Evolutionary conservation across 2,113 vertebrate species (phyloP).

Genomic region (Arvicanthis niloticus): DNA sequence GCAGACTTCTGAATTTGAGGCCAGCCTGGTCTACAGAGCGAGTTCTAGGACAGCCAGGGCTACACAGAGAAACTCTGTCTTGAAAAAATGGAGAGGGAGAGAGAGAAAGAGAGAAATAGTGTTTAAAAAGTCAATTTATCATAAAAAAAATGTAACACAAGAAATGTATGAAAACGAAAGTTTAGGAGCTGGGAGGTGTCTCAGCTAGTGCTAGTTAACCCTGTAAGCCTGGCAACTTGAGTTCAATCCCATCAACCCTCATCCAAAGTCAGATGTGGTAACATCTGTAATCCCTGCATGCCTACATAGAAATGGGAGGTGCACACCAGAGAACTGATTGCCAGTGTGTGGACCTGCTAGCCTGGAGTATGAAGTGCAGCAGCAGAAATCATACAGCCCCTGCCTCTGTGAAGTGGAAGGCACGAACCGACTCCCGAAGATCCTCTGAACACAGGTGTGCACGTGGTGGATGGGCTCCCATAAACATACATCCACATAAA

Average conservation of each 20-base stretch:
- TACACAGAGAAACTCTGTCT: neutral
- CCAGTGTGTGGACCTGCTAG: too few relatives aligned
- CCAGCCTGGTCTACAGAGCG: neutral
- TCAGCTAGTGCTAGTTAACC: neutral
- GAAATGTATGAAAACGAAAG: conserved; percentile 40
- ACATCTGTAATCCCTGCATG: neutral
- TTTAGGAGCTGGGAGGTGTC: neutral
- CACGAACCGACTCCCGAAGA: neutral
- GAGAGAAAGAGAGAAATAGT: neutral
- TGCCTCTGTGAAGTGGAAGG: neutral
- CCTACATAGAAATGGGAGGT: neutral
- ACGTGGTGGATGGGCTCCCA: neutral
- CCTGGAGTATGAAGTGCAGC: neutral
- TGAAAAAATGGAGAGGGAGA: neutral
- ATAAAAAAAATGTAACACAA: neutral
- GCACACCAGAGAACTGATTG: neutral
- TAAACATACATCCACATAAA: neutral
- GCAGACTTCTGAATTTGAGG: neutral
- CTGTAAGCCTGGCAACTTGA: neutral
- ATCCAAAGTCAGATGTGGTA: neutral
- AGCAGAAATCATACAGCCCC: neutral
- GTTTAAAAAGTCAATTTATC: conserved; percentile 37
- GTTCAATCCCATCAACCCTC: neutral
- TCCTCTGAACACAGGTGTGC: neutral
- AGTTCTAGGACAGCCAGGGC: neutral